Evolutionary conservation across 2,888 invertebrate genomes (phyloP).

Genomic region (Drosophila histrio): DNA sequence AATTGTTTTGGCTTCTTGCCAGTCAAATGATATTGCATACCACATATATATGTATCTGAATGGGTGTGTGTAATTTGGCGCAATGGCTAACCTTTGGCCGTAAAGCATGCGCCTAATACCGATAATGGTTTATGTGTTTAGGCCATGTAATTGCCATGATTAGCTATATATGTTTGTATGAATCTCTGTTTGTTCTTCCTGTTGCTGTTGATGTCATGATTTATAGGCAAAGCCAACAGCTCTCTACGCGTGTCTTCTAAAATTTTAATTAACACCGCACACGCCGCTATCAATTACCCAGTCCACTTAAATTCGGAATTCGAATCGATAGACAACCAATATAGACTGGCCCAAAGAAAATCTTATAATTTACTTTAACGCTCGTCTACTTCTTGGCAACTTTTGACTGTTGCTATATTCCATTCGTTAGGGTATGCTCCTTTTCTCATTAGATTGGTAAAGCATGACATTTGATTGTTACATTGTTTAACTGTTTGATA

Average conservation of each 20-base stretch:
- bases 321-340: constrained; percentile 51
- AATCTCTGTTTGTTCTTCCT: constrained; percentile 7
- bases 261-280: constrained; percentile 71
- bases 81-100: constrained; percentile 52
- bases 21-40: constrained; percentile 21
- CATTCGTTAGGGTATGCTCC: background rate
- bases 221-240: constrained; percentile 44
- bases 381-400: constrained; percentile 37
- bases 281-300: constrained; percentile 60
- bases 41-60: background rate
- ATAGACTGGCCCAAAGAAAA: constrained; percentile 42
- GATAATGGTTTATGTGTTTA: constrained; percentile 59
- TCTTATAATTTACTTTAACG: constrained; percentile 66
- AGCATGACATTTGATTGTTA: no score
- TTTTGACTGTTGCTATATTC: constrained; percentile 36
- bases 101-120: constrained; percentile 27
- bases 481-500: no score
- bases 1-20: constrained; percentile 30
- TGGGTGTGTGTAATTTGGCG: constrained; percentile 33
- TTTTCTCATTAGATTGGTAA: background rate
- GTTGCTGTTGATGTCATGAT: constrained; percentile 72
- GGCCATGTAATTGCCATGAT: constrained; percentile 60
- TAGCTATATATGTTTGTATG: constrained; percentile 16
- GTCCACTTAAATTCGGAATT: constrained; percentile 23
- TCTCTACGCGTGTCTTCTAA: constrained; percentile 58